Evolutionary conservation across 1,140 invertebrate genomes (phyloP), one percentile per base, ranked within the genome.

Genomic region (Oedothorax gibbosus): DNA sequence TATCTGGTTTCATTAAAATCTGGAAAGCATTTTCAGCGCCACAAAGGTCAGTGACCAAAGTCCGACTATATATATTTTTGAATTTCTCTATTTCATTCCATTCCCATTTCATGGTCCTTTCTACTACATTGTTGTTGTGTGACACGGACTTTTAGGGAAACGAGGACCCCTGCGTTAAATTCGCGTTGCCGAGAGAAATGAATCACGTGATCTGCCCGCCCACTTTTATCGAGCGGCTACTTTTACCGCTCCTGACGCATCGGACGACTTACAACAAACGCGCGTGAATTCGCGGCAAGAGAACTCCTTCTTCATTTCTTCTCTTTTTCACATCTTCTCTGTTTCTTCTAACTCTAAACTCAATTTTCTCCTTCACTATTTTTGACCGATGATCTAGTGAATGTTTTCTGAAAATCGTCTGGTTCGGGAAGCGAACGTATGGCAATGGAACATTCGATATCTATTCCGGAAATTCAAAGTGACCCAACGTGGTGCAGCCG

Each of bases 221-320:
- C 21, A 54, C 80, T 60, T 81, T 81, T 82, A 82, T 82, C 80
- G 80, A 82, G 73, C 80, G 80, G 80, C 49, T 82, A 82, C 80
- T 82, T 82, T 82, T 69, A 73, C 49, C 35, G 57, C 35, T 57
- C 60, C 69, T 82, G 80, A 73, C 80, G 80, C 80, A 82, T 72
- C 69, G 35, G 56, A 21, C 49, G 73, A 82, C 72, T 60, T 64
- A 71, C 69, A 60, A 82, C 69, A 81, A 81, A 81, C 79, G 54
- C 54, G 62, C 12, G n/a, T 11, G 62, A 68, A 66, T 64, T 60
- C 49, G 14, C n/a, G 20, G 80, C 11, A 49, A 56, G 35, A 69
- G 12, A 14, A 11, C 21, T 56, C 68, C 60, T n/a, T 20, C 35
- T 57, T 20, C 7, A n/a, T 15, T 75, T 49, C 15, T 75, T 57